Base-by-base conservation (phyloP, 2,113 vertebrate genomes). In the Dicrurus megarhynchus region DNA sequence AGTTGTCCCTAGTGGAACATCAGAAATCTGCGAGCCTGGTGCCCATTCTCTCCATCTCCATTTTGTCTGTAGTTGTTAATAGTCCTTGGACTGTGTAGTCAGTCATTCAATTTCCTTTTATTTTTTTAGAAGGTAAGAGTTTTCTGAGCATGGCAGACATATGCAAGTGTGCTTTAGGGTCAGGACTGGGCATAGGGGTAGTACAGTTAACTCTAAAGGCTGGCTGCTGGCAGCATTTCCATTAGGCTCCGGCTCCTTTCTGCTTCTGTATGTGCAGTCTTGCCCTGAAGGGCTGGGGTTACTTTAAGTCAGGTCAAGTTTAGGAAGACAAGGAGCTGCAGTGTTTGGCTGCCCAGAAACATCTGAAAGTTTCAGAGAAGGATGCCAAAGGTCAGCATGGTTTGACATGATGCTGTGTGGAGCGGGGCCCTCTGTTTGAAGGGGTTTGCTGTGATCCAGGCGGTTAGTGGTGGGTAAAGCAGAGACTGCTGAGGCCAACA, bases 401-500 rank as follows among this genome's bases (percentile, higher is more conserved):
- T n/a, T 56, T 76, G n/a, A 37, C 10, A 2, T 8, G 44, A 3
- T 4, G 26, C 18, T 19, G 57, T 39, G 9, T 5, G 9, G 67
- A 84, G 33, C 2, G 5, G 12, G 17, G 6, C 44, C n/a, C 27
- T 46, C 35, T 37, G 35, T 77, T 50, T 19, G 49, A 6, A 16
- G 8, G 55, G 18, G 22, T 59, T 86, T 64, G 64, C 55, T 53
- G 41, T 16, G 37, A 16, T 71, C 26, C 16, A 41, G 47, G 47
- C 7, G 1, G 18, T 32, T 10, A 19, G 41, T 1, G 5, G 3
- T 75, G 24, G 27, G 52, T 53, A 14, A 41, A 75, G 67, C 65
- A 27, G 33, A 70, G 55, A 11, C 27, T 52, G 41, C 37, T 0
- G 0, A 39, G 46, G 33, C 16, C 3, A 5, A 7, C 33, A 46